These are phyloP conservation scores for Conus ventricosus DNA, from an alignment of 1,140 invertebrate genomes.

Conservation along the genomic window DNA sequence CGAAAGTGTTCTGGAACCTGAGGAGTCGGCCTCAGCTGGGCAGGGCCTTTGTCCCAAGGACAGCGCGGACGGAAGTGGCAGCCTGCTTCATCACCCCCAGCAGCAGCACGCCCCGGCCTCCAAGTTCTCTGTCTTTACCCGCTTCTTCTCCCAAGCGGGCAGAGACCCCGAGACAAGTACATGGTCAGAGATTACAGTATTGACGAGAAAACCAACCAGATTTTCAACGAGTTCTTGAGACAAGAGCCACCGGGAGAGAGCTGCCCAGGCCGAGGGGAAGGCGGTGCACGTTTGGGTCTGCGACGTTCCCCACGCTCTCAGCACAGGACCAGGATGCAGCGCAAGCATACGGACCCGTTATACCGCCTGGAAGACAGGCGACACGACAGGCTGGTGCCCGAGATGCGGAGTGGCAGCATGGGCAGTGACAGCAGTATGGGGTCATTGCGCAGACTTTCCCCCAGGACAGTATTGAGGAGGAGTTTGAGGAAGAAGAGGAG, in stretches of 20 bases:
- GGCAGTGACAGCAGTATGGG: constrained; percentile 71
- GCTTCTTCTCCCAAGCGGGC: constrained; percentile 65
- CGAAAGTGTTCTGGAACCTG: constrained; percentile 69
- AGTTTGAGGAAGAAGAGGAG: constrained; percentile 60
- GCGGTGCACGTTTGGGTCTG: constrained; percentile 36
- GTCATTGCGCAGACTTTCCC: constrained; percentile 63
- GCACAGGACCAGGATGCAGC: constrained; percentile 60
- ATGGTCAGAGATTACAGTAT: constrained; percentile 77
- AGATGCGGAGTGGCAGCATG: constrained; percentile 67
- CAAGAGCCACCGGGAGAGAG: constrained; percentile 69
- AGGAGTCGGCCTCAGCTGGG: constrained; percentile 59
- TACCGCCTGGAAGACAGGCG: constrained; percentile 47
- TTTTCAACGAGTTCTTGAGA: constrained; percentile 78
- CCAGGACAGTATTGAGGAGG: constrained; percentile 71
- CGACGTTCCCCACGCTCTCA: constrained; percentile 56
- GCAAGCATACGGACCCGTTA: constrained; percentile 67
- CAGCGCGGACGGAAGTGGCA: constrained; percentile 66
- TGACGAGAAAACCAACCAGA: constrained; percentile 78
- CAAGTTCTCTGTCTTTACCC: constrained; percentile 72
- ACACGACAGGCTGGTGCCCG: constrained; percentile 61
- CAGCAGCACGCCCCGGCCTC: constrained; percentile 44
- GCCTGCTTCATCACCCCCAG: background rate
- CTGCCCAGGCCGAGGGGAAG: background rate
- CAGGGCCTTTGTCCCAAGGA: constrained; percentile 68
- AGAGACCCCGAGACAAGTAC: constrained; percentile 50